phyloP scores from a whole-genome alignment of 1,140 invertebrate genomes.

The Lordiphosa stackelbergi region DNA sequence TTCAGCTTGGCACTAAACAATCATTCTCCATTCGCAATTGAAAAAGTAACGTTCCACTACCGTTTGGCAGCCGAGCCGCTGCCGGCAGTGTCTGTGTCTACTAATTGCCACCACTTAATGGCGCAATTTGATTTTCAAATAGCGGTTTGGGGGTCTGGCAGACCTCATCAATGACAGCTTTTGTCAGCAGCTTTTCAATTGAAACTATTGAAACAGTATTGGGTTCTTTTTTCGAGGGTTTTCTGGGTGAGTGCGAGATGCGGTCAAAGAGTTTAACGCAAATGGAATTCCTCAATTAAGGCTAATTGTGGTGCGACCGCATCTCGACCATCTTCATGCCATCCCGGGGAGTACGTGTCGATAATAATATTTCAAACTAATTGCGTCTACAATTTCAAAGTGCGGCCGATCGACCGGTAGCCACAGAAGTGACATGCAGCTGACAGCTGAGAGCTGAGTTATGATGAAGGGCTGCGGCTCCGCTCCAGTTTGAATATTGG shows the following conservation, averaged over 20 bases:
- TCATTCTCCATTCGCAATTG: constrained; percentile 73
- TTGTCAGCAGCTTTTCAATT: constrained; percentile 74
- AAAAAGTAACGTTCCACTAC: constrained; percentile 68
- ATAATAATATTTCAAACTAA: constrained; percentile 74
- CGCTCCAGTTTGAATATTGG: constrained; percentile 2
- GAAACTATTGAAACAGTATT: constrained; percentile 15
- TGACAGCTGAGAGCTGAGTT: constrained; percentile 76
- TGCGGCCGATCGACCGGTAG: constrained; percentile 57
- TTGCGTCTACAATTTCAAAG: constrained; percentile 67
- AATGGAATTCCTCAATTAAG: constrained; percentile 69
- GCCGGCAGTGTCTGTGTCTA: constrained; percentile 22
- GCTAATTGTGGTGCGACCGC: constrained; percentile 62
- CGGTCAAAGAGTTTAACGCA: constrained; percentile 74
- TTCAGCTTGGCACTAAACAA: constrained; percentile 42
- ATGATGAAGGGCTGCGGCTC: constrained; percentile 44
- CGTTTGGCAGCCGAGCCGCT: constrained; percentile 46
- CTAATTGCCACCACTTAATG: constrained; percentile 71
- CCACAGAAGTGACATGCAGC: constrained; percentile 75
- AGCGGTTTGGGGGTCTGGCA: constrained; percentile 25
- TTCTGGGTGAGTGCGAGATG: constrained; percentile 52
- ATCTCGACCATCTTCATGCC: constrained; percentile 23
- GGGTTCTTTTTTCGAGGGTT: constrained; percentile 10
- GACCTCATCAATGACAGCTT: constrained; percentile 69
- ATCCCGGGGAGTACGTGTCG: constrained; percentile 60
- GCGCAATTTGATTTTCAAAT: constrained; percentile 69